Conservation (phyloP, 53 echinoderm and acorn worm species). For the Paracentrotus lividus region DNA sequence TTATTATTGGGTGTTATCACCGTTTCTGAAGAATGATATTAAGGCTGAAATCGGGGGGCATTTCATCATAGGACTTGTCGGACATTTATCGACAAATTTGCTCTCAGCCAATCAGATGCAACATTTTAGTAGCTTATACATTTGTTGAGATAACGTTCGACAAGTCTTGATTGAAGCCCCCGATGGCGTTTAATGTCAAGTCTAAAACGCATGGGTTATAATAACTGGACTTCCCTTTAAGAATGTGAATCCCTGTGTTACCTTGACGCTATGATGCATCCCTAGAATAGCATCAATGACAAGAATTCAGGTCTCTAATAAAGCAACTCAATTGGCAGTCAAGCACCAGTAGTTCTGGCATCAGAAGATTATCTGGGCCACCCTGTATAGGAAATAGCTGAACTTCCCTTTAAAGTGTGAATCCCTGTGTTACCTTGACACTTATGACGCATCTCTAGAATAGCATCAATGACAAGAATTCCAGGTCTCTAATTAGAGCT, state of each 20-base stretch:
- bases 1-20: too few species aligned
- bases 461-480: conserved; percentile 12
- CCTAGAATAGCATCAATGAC: background rate
- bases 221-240: background rate
- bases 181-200: too few species aligned
- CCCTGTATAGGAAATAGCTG: background rate
- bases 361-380: background rate
- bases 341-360: background rate
- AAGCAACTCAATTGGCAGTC: background rate
- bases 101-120: too few species aligned
- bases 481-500: conserved; percentile 24
- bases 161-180: too few species aligned
- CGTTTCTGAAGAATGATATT: too few species aligned
- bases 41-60: too few species aligned
- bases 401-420: background rate
- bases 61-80: too few species aligned
- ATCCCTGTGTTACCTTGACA: background rate
- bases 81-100: too few species aligned
- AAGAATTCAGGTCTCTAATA: conserved; percentile 30
- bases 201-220: too few species aligned
- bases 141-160: too few species aligned
- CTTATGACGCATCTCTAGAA: background rate
- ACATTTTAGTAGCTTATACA: too few species aligned
- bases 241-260: background rate
- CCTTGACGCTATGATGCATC: background rate